Evolutionary conservation across 2,888 invertebrate genomes (phyloP), one percentile per base, ranked within the genome.

Genomic region (Geotrupes spiniger): DNA sequence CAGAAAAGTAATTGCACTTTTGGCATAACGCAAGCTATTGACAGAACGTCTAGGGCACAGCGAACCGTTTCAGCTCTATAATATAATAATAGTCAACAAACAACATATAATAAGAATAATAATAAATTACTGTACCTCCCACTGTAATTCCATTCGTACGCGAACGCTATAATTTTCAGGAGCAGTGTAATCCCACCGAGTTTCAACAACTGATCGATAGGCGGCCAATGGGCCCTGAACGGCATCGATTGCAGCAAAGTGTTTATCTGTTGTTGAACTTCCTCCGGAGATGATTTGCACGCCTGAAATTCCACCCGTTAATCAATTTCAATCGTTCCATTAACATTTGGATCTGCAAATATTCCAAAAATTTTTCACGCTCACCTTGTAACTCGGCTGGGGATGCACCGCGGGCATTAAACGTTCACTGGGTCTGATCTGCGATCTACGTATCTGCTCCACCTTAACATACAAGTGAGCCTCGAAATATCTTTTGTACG

Each of bases 131-230:
- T 54, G 61, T 63, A 82, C 81, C 87, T 82, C 60, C 92, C 92
- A 58, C 86, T 86, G 66, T 87, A 91, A 72, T 89, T 92, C 94
- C 95, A 95, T 62, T 94, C 92, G 66, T 90, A 89, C 0, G 92
- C 87, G 63, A 90, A 86, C 0, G 89, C 91, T 12, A 96, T 87
- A 2, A 96, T 87, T 68, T 90, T 87, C 52, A 95, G 75, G 16
- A 97, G 76, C 42, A 93, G 76, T 1, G 84, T 79, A 10, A 92
- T 82, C 1, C 92, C 93, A 2, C 93, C 92, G 25, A 96, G 76
- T 62, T 86, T 85, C 51, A 91, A 74, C 17, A 97, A 78, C 59
- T 92, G 87, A 66, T 93, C 92, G 0, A 96, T 92, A 0, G 97
- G 93, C 40, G 84, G 76, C 97, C 97, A 98, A 54, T 84, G 80